Evolutionary conservation across 2,797 vertebrate species (phyloP), one percentile per base, ranked within the genome.

Genomic region (Coccyzus lansbergi): DNA sequence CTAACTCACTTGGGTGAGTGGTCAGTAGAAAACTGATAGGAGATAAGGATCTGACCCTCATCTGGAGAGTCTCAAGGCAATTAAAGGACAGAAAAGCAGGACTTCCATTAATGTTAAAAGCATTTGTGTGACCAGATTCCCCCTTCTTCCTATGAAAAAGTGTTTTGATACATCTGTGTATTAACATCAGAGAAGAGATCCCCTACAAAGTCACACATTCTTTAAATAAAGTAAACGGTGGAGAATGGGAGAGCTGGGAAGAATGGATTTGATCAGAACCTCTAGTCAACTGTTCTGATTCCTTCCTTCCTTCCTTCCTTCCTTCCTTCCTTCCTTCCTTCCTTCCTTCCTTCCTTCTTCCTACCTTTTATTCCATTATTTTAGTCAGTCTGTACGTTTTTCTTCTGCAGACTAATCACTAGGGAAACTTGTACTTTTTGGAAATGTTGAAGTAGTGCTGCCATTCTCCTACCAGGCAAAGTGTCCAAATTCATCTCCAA

Each of bases 221-320:
- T n/a, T n/a, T n/a, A n/a, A n/a, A n/a, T 76, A 83, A 81, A 72
- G 70, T 83, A 69, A 94, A 86, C 62, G 85, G 21, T 60, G 42
- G 51, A 68, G 21, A 81, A 84, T 10, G 19, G 67, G n/a, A 90
- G 19, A 86, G 29, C 28, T 4, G 4, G 44, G 40, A 88, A 92
- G 48, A 86, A 91, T 31, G 16, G 58, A 62, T 86, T 86, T 92
- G 42, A 75, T 38, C 36, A 62, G 46, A 49, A 7, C 26, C 34
- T 83, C 25, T 38, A 80, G 51, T 77, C 82, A 83, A 58, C 40
- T 63, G 44, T 53, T 76, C 24, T 71, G 74, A 29, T 86, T 91
- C 67, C 67, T 91, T 92, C 38, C 67, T 91, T 92, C 38, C 67
- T 91, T 92, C 34, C 44, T 91, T 88, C 38, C n/a, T n/a, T n/a